Conservation (phyloP, 2,113 vertebrate species). For the Muntiacus muntjak region DNA sequence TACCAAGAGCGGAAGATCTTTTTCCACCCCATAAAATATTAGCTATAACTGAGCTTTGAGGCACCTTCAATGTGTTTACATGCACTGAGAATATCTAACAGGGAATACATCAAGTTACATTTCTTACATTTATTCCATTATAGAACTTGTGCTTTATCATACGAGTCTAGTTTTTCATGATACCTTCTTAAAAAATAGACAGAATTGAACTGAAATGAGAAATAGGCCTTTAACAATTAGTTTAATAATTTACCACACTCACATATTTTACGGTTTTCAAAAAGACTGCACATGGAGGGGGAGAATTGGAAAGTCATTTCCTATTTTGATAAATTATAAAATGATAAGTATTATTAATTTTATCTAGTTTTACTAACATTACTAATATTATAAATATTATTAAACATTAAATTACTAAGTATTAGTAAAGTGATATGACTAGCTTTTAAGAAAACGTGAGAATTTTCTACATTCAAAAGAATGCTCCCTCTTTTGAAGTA, state of each 20-base stretch:
- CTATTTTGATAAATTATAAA: slow-evolving; percentile 26
- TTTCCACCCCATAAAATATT: not conserved
- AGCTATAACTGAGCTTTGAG: not conserved
- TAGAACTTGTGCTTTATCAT: not conserved
- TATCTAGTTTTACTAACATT: not conserved
- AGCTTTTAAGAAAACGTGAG: not conserved
- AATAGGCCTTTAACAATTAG: not conserved
- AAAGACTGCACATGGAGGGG: not conserved
- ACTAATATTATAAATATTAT: not conserved
- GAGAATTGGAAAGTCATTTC: not conserved
- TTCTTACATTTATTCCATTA: not conserved
- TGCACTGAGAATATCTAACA: not conserved
- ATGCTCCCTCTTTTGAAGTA: not conserved
- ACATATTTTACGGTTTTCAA: not conserved
- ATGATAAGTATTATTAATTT: not conserved
- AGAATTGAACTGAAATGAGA: not conserved
- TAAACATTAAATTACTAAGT: not conserved
- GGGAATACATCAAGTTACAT: not conserved
- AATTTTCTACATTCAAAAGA: not conserved
- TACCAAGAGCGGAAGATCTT: not conserved
- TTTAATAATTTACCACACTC: not conserved
- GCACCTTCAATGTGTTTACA: not conserved
- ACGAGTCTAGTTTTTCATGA: not conserved
- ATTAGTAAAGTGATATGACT: not conserved
- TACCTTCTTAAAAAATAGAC: not conserved